phyloP scores from a whole-genome alignment of 2,113 vertebrate genomes.

The Calyptommatus sinebrachiatus region DNA sequence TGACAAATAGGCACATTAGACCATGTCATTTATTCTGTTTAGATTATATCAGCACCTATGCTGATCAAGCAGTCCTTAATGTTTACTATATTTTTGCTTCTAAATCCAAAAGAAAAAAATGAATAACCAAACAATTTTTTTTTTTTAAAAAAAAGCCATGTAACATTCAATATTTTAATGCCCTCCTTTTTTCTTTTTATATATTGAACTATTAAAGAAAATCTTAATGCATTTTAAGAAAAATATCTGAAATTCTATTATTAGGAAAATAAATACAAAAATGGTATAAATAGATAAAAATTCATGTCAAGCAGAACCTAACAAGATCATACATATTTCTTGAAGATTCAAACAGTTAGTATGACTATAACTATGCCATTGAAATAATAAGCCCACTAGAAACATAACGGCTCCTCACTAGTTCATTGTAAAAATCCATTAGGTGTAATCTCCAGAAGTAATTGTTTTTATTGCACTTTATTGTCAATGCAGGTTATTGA shows the following conservation, averaged over 20 bases:
- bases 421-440: conserved; percentile 79
- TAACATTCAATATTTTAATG: no score
- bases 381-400: conserved; percentile 69
- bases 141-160: no score
- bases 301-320: conserved; percentile 20
- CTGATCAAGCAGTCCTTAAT: conserved; percentile 32
- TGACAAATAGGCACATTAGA: conserved; percentile 92
- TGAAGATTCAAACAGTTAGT: conserved; percentile 56
- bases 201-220: no score
- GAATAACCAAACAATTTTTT: background rate
- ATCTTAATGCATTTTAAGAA: no score
- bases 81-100: background rate
- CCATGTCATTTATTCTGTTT: conserved; percentile 79
- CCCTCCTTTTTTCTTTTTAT: no score
- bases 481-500: conserved; percentile 83
- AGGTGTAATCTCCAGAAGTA: conserved; percentile 76
- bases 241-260: background rate
- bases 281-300: background rate
- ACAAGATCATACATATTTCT: background rate
- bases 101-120: conserved; percentile 35
- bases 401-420: conserved; percentile 69
- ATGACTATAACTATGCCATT: conserved; percentile 58
- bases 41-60: conserved; percentile 56
- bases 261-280: background rate
- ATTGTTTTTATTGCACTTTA: conserved; percentile 79